phyloP scores from a whole-genome alignment of 2,113 vertebrate species.

The Tonatia bakeri region DNA sequence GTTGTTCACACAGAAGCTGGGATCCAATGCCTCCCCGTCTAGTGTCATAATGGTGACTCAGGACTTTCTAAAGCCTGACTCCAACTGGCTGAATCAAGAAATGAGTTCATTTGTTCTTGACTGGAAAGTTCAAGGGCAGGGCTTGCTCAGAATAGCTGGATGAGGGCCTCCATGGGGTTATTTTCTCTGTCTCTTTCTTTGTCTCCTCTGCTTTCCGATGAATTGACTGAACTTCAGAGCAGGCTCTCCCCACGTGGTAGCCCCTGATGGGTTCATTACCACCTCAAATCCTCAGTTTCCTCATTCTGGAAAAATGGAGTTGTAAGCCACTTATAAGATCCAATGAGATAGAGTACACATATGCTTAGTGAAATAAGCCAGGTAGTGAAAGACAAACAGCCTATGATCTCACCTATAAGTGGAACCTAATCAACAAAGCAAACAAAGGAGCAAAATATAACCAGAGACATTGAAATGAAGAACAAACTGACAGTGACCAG shows the following conservation, averaged over 20 bases:
- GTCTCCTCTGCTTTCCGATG: background rate
- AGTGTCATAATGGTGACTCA: background rate
- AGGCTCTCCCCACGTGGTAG: background rate
- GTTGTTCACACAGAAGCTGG: background rate
- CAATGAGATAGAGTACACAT: background rate
- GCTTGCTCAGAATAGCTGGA: background rate
- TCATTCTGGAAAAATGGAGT: background rate
- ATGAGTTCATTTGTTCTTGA: background rate
- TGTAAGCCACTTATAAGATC: background rate
- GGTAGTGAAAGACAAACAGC: too few relatives aligned
- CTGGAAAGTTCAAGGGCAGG: background rate
- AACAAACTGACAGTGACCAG: too few relatives aligned
- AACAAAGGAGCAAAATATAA: too few relatives aligned
- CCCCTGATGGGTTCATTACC: background rate
- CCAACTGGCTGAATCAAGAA: background rate
- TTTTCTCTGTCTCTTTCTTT: background rate
- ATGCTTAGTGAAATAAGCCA: background rate
- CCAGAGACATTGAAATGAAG: too few relatives aligned
- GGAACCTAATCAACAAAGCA: too few relatives aligned
- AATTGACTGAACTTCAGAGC: background rate
- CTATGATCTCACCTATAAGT: too few relatives aligned
- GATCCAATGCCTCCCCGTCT: background rate
- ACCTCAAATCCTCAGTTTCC: background rate
- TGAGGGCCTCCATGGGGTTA: background rate
- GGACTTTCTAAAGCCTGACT: background rate